These are phyloP conservation scores for Ursus arctos DNA, from an alignment of 2,113 vertebrate species.

Conservation along the genomic window DNA sequence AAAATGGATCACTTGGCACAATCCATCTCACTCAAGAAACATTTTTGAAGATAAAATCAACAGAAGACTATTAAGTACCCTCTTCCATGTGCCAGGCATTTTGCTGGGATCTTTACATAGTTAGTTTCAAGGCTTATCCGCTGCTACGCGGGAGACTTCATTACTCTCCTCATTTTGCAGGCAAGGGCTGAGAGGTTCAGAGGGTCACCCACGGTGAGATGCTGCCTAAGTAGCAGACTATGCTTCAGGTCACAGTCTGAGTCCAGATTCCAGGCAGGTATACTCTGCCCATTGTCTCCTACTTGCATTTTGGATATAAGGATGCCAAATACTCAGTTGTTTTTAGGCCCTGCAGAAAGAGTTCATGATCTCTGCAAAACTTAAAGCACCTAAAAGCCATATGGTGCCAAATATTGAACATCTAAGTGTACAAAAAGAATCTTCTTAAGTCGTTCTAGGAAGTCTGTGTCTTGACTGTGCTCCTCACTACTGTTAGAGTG, in stretches of 20 bases:
- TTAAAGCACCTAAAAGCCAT: not conserved
- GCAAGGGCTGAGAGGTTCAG: not conserved
- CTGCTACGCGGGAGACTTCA: not conserved
- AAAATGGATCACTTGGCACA: not conserved
- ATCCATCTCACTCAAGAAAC: rapidly evolving
- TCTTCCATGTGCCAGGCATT: rapidly evolving
- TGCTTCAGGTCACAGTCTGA: not conserved
- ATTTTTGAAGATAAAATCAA: not conserved
- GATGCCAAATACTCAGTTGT: not conserved
- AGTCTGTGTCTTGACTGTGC: not conserved
- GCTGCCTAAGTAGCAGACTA: not conserved
- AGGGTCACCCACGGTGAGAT: rapidly evolving
- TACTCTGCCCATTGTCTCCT: not conserved
- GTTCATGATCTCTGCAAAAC: not conserved
- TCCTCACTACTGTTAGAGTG: too few relatives aligned
- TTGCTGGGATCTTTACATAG: not conserved
- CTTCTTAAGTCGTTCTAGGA: not conserved
- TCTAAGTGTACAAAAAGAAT: not conserved
- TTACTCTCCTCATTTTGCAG: not conserved
- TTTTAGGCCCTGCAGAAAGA: not conserved
- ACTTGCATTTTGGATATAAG: not conserved
- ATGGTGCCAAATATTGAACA: not conserved
- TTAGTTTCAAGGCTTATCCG: not conserved
- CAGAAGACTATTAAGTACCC: not conserved
- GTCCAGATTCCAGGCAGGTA: not conserved